A percentile compares a stretch with the other conserved stretches of the same genome.
phyloP scores from a whole-genome alignment of 2,113 vertebrate species.

The Mesocricetus auratus region DNA sequence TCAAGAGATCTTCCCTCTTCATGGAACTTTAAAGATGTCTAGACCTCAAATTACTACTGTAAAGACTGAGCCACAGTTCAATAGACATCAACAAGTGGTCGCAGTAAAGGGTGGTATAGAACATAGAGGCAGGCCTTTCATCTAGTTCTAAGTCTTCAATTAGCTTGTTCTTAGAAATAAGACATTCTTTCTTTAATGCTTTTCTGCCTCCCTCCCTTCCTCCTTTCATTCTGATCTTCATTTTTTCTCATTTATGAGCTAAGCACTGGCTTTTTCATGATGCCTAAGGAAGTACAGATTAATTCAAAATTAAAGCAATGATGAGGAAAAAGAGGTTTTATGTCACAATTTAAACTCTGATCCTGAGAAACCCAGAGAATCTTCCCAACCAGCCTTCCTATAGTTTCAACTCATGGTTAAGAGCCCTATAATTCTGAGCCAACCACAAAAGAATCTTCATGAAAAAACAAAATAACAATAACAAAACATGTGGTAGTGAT shows the following conservation, averaged over 20 bases:
- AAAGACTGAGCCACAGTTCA: background rate
- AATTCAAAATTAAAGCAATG: background rate
- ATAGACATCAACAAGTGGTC: background rate
- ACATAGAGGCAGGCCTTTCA: background rate
- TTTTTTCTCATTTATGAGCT: background rate
- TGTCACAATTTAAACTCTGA: background rate
- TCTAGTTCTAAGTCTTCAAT: background rate
- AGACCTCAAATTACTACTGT: background rate
- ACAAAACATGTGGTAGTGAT: background rate
- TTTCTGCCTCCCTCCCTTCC: background rate
- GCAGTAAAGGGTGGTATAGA: background rate
- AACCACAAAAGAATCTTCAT: background rate
- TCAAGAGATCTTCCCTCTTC: background rate
- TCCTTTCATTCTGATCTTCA: background rate
- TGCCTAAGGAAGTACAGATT: background rate
- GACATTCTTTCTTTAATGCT: background rate
- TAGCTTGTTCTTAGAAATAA: background rate
- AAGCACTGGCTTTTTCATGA: background rate
- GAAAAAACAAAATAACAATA: background rate
- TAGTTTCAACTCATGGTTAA: background rate
- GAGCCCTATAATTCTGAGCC: background rate
- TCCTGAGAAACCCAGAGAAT: background rate
- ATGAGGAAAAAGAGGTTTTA: background rate
- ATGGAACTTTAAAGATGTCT: background rate
- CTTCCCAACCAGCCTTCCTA: background rate